Conservation (phyloP, 92 coral and sea anemone genomes). For the Paragorgia papillata region DNA sequence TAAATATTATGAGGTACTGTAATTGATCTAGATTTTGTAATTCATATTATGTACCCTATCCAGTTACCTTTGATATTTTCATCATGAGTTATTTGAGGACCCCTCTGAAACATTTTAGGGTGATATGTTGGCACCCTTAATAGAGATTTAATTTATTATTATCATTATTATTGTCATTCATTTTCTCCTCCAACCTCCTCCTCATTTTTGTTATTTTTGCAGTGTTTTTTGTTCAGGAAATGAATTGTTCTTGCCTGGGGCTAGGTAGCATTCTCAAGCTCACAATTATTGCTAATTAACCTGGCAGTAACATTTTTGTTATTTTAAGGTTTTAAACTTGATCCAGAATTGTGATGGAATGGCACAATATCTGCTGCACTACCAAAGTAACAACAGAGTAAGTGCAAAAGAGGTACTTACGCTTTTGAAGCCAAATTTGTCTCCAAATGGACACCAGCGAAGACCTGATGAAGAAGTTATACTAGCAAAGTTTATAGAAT, state of each 20-base stretch:
- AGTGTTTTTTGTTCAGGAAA: no score
- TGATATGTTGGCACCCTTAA: no score
- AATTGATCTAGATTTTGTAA: no score
- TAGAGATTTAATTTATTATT: no score
- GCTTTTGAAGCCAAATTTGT: conserved; percentile 47
- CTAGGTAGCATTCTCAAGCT: no score
- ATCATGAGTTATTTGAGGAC: not conserved
- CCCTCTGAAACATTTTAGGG: no score
- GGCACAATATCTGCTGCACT: conserved; percentile 44
- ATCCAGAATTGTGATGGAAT: conserved; percentile 31
- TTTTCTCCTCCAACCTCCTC: no score
- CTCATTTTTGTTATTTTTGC: no score
- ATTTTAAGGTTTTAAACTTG: conserved; percentile 46
- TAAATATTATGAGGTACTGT: conserved; percentile 33
- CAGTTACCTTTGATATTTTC: not conserved
- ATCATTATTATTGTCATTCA: no score
- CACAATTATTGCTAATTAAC: no score
- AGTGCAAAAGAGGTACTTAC: conserved; percentile 44
- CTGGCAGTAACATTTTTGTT: no score
- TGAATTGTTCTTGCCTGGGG: no score
- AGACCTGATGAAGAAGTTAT: conserved; percentile 51
- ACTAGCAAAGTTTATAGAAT: conserved; percentile 52
- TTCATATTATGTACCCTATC: not conserved
- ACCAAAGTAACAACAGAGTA: conserved; percentile 28
- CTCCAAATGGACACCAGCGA: conserved; percentile 55